Conservation (phyloP, 2,113 vertebrate species). For the Lophius piscatorius region DNA sequence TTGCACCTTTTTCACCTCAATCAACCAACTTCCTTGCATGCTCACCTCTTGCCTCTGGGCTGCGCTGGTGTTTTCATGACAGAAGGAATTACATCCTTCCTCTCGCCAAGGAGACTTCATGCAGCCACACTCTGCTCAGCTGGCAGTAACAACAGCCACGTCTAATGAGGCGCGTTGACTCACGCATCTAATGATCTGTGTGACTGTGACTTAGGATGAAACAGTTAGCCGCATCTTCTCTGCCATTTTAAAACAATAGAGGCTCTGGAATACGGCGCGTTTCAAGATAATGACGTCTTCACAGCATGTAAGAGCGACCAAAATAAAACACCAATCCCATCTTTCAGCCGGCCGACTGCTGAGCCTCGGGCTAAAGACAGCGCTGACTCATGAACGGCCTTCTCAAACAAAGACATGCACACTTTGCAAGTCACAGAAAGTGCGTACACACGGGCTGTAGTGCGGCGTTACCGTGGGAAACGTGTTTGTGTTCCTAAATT, state of each 20-base stretch:
- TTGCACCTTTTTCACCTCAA: constrained; percentile 52
- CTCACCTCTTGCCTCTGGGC: constrained; percentile 69
- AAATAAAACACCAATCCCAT: constrained; percentile 69
- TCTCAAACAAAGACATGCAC: constrained; percentile 65
- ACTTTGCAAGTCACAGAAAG: constrained; percentile 57
- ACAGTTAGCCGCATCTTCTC: constrained; percentile 32
- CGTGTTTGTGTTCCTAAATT: constrained; percentile 1
- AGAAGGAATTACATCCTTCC: constrained; percentile 70
- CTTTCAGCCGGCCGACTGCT: constrained; percentile 66
- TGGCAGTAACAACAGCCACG: constrained; percentile 51
- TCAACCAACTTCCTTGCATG: constrained; percentile 64
- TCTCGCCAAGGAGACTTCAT: constrained; percentile 37
- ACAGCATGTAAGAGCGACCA: constrained; percentile 64
- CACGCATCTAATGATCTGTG: constrained; percentile 48
- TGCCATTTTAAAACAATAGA: constrained; percentile 56
- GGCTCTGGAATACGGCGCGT: constrained; percentile 35
- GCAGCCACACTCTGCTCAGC: constrained; percentile 48
- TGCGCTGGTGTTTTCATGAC: constrained; percentile 62
- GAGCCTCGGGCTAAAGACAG: constrained; percentile 64
- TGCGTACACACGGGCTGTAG: constrained; percentile 43
- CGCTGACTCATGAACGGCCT: constrained; percentile 70
- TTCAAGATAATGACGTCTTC: constrained; percentile 69
- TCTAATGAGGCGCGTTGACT: constrained; percentile 52
- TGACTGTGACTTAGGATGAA: constrained; percentile 46
- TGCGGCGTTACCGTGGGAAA: constrained; percentile 16